Percentiles rank a stretch among this genome's conserved stretches.
phyloP scores from a whole-genome alignment of 1,140 invertebrate species.

The Brachionus rotundiformis region DNA sequence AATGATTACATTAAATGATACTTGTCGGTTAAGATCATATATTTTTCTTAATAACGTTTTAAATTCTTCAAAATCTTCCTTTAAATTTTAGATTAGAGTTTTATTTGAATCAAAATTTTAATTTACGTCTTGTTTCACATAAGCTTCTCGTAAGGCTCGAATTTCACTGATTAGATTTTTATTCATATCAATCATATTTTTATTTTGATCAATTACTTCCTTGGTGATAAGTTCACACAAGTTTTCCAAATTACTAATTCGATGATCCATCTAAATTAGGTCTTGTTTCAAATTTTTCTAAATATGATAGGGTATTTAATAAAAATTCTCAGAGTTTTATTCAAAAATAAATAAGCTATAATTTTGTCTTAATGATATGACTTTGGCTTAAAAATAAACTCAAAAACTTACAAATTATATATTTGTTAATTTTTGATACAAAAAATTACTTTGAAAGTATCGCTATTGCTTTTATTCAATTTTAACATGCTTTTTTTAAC shows the following conservation, averaged over 20 bases:
- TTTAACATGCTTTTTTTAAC: too few species aligned
- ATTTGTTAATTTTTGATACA: too few species aligned
- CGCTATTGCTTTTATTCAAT: too few species aligned
- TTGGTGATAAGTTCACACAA: constrained; percentile 43
- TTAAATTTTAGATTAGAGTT: not conserved
- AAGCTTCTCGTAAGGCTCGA: constrained; percentile 9
- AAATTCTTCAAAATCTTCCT: constrained; percentile 49
- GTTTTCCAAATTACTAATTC: constrained; percentile 41
- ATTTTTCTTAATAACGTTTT: constrained; percentile 45
- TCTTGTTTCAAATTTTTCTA: not conserved
- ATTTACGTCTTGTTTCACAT: constrained; percentile 39
- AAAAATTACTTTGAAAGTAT: too few species aligned
- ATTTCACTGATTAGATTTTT: constrained; percentile 49
- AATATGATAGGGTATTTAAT: not conserved
- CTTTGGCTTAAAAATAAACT: not conserved
- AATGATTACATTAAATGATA: not conserved
- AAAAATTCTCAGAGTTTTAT: not conserved
- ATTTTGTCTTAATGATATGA: not conserved
- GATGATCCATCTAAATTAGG: constrained; percentile 31
- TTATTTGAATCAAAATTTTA: not conserved
- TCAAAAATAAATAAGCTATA: not conserved
- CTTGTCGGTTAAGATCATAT: constrained; percentile 45
- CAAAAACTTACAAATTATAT: too few species aligned
- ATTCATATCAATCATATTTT: constrained; percentile 45
- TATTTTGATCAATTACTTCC: constrained; percentile 46